These are phyloP conservation scores for Danio choprae DNA, from an alignment of 2,797 vertebrate genomes.

Conservation along the genomic window DNA sequence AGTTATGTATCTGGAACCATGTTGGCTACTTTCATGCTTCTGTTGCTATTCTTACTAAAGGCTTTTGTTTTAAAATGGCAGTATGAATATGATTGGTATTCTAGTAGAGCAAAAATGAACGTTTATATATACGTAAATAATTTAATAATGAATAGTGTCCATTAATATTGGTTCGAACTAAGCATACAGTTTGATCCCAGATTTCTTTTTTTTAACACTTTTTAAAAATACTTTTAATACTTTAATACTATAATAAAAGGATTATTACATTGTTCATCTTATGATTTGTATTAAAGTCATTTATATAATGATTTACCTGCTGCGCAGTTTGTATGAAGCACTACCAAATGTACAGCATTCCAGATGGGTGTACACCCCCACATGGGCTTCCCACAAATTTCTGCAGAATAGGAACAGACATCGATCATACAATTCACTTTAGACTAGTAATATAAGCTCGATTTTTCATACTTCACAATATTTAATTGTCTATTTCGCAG, in stretches of 20 bases:
- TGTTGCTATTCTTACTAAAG: too few species aligned
- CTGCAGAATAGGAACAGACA: background rate
- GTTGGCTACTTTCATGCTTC: background rate
- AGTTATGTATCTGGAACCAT: background rate
- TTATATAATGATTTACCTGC: background rate
- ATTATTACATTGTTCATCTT: background rate
- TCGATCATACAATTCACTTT: background rate
- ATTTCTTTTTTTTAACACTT: background rate
- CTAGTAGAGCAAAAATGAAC: background rate
- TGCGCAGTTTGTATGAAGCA: background rate
- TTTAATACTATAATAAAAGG: too few species aligned
- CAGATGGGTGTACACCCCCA: conserved; percentile 11
- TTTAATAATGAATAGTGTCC: background rate
- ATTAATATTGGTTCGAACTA: background rate
- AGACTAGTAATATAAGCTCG: background rate
- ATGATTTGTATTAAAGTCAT: background rate
- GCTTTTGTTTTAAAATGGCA: too few species aligned
- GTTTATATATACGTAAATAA: too few species aligned
- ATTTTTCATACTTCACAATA: background rate
- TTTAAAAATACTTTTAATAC: too few species aligned
- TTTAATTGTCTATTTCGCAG: background rate
- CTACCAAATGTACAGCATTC: background rate
- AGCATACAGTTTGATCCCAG: background rate
- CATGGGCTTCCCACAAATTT: background rate
- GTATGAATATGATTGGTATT: background rate